Evolutionary conservation across 2,113 vertebrate species (phyloP).

Genomic region (Hiodon tergisus): DNA sequence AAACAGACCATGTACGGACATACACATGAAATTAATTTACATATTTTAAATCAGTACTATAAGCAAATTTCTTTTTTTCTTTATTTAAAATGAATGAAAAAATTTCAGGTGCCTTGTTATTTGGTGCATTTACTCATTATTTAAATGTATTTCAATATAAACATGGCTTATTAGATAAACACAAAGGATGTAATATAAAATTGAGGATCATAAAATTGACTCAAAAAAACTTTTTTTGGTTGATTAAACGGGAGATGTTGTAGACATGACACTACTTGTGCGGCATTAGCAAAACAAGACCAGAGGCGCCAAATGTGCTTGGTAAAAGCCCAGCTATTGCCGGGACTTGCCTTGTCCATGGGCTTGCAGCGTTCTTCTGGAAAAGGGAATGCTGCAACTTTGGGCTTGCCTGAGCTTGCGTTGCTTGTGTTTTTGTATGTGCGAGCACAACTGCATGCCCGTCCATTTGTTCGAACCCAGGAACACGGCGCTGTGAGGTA

Average conservation of each 20-base stretch:
- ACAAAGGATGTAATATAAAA: no score
- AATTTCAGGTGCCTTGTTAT: no score
- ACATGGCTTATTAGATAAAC: no score
- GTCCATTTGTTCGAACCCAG: background rate
- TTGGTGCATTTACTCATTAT: no score
- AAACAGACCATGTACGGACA: no score
- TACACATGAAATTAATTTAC: no score
- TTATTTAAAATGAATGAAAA: no score
- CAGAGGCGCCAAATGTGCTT: constrained; percentile 91
- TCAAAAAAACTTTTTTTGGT: constrained; percentile 46
- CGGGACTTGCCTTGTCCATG: constrained; percentile 83
- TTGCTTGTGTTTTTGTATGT: constrained; percentile 39
- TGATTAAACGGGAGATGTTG: constrained; percentile 73
- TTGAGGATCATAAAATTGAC: no score
- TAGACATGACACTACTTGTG: constrained; percentile 88
- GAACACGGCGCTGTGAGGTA: background rate
- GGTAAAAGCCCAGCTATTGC: constrained; percentile 79
- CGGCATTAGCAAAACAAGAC: constrained; percentile 96
- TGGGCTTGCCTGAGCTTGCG: constrained; percentile 77
- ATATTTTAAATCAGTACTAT: no score
- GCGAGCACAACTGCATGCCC: background rate
- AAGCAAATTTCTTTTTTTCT: no score
- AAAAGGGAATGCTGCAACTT: constrained; percentile 76
- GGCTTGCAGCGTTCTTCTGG: constrained; percentile 87
- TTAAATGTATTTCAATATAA: no score